These are phyloP conservation scores for Chiroxiphia lanceolata DNA, from an alignment of 2,797 vertebrate genomes.

Conservation along the genomic window DNA sequence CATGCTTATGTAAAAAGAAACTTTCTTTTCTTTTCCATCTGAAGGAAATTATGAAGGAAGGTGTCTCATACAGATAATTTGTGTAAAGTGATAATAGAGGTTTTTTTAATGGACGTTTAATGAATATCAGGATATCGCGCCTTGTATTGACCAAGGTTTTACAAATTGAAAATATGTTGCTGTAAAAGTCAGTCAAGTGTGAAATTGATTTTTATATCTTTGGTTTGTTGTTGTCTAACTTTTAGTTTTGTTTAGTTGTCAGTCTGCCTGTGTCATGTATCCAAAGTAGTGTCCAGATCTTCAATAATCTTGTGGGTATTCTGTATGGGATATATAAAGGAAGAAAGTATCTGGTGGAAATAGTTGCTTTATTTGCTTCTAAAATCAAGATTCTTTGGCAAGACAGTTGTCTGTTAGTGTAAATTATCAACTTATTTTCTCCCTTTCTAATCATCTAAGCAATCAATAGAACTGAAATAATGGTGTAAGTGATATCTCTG, in stretches of 20 bases:
- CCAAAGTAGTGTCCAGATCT: not conserved
- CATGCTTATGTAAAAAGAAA: constrained; percentile 29
- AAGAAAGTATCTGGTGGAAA: not conserved
- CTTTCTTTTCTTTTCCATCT: constrained; percentile 24
- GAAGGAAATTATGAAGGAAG: not conserved
- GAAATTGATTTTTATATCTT: not conserved
- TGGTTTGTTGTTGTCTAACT: not conserved
- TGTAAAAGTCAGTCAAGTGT: not conserved
- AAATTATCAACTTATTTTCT: not conserved
- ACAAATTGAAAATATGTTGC: not conserved
- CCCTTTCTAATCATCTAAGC: not conserved
- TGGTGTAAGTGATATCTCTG: not conserved
- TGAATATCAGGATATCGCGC: not conserved
- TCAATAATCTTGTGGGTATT: not conserved
- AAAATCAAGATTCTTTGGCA: not conserved
- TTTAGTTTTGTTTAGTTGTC: not conserved
- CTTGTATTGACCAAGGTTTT: not conserved
- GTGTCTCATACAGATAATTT: not conserved
- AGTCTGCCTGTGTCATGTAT: not conserved
- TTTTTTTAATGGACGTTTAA: not conserved
- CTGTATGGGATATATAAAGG: not conserved
- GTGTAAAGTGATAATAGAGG: not conserved
- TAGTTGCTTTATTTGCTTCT: not conserved
- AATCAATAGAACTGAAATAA: not conserved
- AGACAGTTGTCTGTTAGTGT: not conserved